These are phyloP conservation scores for Lottia gigantea DNA, from an alignment of 2,888 invertebrate genomes.

Conservation along the genomic window DNA sequence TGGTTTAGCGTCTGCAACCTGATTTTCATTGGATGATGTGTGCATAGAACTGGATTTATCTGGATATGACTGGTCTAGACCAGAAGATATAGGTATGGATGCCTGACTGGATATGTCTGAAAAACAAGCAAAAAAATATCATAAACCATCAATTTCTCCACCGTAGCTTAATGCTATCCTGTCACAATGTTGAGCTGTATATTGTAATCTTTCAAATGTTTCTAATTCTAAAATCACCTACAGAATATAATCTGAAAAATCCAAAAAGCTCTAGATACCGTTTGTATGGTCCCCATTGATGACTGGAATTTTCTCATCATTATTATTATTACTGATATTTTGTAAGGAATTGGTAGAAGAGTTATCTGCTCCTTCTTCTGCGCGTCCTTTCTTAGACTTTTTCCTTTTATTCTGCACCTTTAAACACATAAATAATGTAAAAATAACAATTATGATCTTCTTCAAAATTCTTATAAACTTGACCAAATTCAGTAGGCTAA, in stretches of 20 bases:
- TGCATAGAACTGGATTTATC: slow-evolving; percentile 6
- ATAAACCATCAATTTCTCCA: too few relatives aligned
- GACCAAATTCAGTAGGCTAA: too few relatives aligned
- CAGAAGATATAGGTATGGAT: neutral
- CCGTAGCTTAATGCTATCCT: too few relatives aligned
- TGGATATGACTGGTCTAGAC: neutral
- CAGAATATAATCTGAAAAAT: too few relatives aligned
- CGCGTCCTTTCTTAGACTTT: slow-evolving; percentile 34
- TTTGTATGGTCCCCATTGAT: slow-evolving; percentile 25
- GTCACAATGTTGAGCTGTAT: too few relatives aligned
- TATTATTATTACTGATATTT: slow-evolving; percentile 4
- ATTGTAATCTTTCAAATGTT: too few relatives aligned
- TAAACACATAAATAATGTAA: neutral
- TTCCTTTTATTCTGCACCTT: slow-evolving; percentile 59
- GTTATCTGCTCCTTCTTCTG: slow-evolving; percentile 14
- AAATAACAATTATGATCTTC: too few relatives aligned
- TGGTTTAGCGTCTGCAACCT: slow-evolving; percentile 12
- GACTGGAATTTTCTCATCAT: slow-evolving; percentile 21
- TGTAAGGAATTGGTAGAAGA: neutral
- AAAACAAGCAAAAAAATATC: too few relatives aligned
- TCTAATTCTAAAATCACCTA: too few relatives aligned
- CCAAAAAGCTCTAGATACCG: neutral
- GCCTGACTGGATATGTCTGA: slow-evolving; percentile 3
- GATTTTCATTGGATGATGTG: neutral
- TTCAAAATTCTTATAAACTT: too few relatives aligned